A percentile compares a stretch with the other conserved stretches of the same genome.
phyloP scores from a whole-genome alignment of 2,888 invertebrate genomes.

The Pristionchus entomophagus region DNA sequence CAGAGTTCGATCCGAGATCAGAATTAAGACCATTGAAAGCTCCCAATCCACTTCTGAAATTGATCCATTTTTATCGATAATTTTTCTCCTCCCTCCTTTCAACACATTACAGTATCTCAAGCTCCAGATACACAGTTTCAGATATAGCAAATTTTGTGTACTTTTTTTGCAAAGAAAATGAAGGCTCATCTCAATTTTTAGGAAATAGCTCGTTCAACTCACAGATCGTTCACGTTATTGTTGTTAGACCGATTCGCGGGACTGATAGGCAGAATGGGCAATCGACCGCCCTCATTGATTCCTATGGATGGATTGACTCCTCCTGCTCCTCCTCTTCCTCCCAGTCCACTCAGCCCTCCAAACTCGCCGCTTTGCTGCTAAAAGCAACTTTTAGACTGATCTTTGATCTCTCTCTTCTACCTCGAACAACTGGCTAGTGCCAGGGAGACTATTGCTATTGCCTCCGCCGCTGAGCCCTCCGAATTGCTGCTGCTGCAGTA shows the following conservation, averaged over 20 bases:
- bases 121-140: no score
- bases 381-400: neutral
- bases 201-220: no score
- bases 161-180: neutral
- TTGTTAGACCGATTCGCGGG: neutral
- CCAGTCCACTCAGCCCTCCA: slow-evolving; percentile 1
- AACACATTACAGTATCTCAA: no score
- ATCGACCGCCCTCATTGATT: neutral
- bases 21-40: neutral
- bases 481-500: slow-evolving; percentile 18
- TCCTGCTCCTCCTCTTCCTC: neutral
- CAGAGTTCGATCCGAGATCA: neutral
- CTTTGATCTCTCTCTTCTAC: neutral
- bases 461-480: neutral
- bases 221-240: slow-evolving; percentile 19
- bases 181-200: no score
- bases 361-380: slow-evolving; percentile 34
- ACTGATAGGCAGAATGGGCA: neutral
- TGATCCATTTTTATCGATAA: neutral
- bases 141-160: no score
- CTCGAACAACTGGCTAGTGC: slow-evolving; percentile 4
- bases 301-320: neutral
- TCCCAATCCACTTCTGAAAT: neutral
- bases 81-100: no score
- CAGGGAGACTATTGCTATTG: neutral